Percentiles rank a stretch among this genome's conserved stretches.
These are phyloP conservation scores for Agraylea sexmaculata DNA, from an alignment of 1,140 invertebrate genomes.

Conservation along the genomic window DNA sequence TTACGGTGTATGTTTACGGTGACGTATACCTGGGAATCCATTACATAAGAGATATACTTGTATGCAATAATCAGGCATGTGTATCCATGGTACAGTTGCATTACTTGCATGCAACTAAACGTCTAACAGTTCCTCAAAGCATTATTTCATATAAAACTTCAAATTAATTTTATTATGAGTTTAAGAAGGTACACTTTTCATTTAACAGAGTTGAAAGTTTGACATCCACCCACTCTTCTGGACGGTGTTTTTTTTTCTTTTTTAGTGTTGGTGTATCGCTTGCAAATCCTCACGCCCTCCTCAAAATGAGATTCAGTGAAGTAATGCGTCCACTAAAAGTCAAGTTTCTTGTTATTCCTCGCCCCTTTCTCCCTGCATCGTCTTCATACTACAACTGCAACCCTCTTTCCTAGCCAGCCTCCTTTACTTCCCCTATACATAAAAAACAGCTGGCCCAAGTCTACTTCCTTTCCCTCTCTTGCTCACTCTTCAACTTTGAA, in stretches of 20 bases:
- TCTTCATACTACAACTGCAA: neutral
- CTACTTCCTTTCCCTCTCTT: neutral
- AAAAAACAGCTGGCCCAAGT: constrained; percentile 10
- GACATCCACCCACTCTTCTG: constrained; percentile 7
- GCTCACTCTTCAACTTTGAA: neutral
- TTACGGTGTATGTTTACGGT: too few species aligned
- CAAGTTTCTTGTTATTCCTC: constrained; percentile 21
- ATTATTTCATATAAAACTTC: too few species aligned
- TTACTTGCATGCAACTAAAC: too few species aligned
- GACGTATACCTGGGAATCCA: too few species aligned
- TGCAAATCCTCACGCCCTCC: constrained; percentile 20
- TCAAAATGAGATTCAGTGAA: constrained; percentile 17
- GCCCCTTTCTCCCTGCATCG: constrained; percentile 1
- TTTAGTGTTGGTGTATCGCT: constrained; percentile 15
- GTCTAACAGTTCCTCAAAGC: too few species aligned
- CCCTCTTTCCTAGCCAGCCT: too few species aligned
- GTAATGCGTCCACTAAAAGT: constrained; percentile 21
- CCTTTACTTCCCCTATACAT: constrained; percentile 13
- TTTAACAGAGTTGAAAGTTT: constrained; percentile 1
- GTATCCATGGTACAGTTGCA: too few species aligned
- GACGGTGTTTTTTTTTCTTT: too few species aligned
- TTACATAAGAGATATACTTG: too few species aligned
- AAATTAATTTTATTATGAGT: too few species aligned
- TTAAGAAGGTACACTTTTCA: too few species aligned
- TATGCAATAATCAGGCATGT: too few species aligned